phyloP scores from a whole-genome alignment of 2,888 invertebrate species.

The Troides oblongomaculatus region DNA sequence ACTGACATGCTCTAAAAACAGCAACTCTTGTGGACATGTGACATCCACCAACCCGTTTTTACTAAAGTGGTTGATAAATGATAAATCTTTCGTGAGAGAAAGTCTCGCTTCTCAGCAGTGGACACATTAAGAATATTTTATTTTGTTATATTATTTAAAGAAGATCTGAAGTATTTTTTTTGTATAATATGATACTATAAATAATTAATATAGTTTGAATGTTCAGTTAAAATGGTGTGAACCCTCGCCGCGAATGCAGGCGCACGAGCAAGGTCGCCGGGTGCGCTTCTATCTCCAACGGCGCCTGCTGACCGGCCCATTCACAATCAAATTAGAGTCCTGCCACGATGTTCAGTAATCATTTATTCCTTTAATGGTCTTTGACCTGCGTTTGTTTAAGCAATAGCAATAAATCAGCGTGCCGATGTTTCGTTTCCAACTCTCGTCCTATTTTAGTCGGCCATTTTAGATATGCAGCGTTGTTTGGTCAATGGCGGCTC shows the following conservation, averaged over 20 bases:
- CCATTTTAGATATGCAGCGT: conserved; percentile 40
- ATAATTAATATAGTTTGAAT: background rate
- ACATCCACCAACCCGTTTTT: too few species aligned
- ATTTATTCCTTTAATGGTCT: conserved; percentile 43
- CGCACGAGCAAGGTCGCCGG: conserved; percentile 72
- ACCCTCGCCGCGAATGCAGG: conserved; percentile 41
- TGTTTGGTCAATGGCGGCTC: conserved; percentile 58
- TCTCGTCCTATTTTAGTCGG: conserved; percentile 59
- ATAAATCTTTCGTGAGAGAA: too few species aligned
- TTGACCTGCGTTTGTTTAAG: conserved; percentile 45
- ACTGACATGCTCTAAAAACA: too few species aligned
- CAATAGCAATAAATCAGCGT: conserved; percentile 54
- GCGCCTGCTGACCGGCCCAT: conserved; percentile 48
- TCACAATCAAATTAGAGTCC: conserved; percentile 48
- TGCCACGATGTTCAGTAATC: conserved; percentile 46
- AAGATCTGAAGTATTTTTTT: too few species aligned
- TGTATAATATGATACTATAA: too few species aligned
- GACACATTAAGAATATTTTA: too few species aligned
- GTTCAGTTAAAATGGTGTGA: conserved; percentile 24
- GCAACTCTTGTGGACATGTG: too few species aligned
- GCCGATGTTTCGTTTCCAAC: conserved; percentile 52
- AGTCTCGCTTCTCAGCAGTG: too few species aligned
- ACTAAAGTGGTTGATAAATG: too few species aligned
- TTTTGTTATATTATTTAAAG: too few species aligned
- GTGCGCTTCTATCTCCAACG: conserved; percentile 64